A percentile compares a stretch with the other conserved stretches of the same genome.
Conservation (phyloP, 2,113 vertebrate species). For the Chaetops frenatus region DNA sequence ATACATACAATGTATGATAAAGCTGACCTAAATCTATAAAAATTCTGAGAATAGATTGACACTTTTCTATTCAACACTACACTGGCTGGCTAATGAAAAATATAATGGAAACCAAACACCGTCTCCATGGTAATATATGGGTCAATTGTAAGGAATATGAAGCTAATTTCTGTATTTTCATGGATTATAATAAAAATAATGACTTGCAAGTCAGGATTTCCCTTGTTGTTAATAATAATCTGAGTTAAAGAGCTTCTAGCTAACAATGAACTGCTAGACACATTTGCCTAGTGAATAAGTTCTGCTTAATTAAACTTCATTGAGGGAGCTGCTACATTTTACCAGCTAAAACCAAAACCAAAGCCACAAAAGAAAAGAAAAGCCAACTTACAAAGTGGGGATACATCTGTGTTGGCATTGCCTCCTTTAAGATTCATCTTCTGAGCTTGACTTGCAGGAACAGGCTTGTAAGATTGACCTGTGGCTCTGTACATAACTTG, state of each 20-base stretch:
- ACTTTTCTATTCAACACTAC: background rate
- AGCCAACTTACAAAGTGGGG: slow-evolving; percentile 81
- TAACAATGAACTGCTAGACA: slow-evolving; percentile 6
- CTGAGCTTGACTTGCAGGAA: slow-evolving; percentile 80
- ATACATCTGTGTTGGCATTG: slow-evolving; percentile 67
- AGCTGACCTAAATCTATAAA: background rate
- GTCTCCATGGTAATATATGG: slow-evolving; percentile 27
- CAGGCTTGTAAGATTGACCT: slow-evolving; percentile 94
- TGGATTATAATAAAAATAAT: slow-evolving; percentile 50
- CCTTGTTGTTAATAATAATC: background rate
- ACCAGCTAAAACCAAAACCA: background rate
- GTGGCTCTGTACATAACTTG: slow-evolving; percentile 97
- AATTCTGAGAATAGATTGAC: background rate
- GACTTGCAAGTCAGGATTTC: slow-evolving; percentile 35
- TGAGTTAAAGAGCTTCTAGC: background rate
- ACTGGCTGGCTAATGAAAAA: background rate
- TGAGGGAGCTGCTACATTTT: background rate
- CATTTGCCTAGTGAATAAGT: background rate
- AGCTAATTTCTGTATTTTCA: slow-evolving; percentile 29
- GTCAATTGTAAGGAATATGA: slow-evolving; percentile 22
- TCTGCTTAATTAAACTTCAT: slow-evolving; percentile 25
- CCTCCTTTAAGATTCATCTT: slow-evolving; percentile 82
- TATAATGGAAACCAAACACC: background rate
- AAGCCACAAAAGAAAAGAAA: background rate
- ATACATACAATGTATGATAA: background rate